Evolutionary conservation across 64 coral and sea anemone species (phyloP), one percentile per base, ranked within the genome.

Genomic region (Platygyra sinensis): DNA sequence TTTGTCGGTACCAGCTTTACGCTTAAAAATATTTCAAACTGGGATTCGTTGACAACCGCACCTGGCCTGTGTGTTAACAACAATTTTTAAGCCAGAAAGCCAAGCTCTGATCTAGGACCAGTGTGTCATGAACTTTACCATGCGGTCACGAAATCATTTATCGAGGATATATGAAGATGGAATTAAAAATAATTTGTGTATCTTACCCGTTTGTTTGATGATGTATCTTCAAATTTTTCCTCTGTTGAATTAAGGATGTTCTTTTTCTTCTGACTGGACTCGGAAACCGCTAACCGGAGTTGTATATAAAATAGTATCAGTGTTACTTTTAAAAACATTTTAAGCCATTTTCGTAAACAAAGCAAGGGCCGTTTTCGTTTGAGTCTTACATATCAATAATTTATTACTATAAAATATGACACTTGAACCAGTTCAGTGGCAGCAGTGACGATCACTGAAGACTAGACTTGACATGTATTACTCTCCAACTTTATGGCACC

Each of bases 321-420:
- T 14, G 38, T 3, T 46, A 52, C 29, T 85, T 85, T 65, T 33
- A n/a, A 83, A 39, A 83, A 50, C 80, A 85, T 85, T 72, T 85
- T 50, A 71, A 38, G 38, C 19, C 62, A 71, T 71, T 85, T 72
- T 85, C 20, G 31, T 28, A 49, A 85, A 6, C 33, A 83, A 83
- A 85, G 24, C 62, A 50, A 85, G 13, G 2, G 24, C 20, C 76
- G 4, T 14, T 52, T 85, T 19, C 71, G 24, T 85, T 36, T 71
- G 20, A 85, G 24, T 20, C 60, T 13, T 42, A 51, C 0, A 11
- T n/a, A 49, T 85, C 7, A 85, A 85, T 85, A 71, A 39, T 85
- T 72, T 27, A 85, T 85, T 39, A 2, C 16, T 25, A 9, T 51
- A 50, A 38, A 28, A 20, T 51, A 71, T 71, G 27, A 63, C 17